phyloP scores from a whole-genome alignment of 2,797 vertebrate genomes.

The Alca torda region DNA sequence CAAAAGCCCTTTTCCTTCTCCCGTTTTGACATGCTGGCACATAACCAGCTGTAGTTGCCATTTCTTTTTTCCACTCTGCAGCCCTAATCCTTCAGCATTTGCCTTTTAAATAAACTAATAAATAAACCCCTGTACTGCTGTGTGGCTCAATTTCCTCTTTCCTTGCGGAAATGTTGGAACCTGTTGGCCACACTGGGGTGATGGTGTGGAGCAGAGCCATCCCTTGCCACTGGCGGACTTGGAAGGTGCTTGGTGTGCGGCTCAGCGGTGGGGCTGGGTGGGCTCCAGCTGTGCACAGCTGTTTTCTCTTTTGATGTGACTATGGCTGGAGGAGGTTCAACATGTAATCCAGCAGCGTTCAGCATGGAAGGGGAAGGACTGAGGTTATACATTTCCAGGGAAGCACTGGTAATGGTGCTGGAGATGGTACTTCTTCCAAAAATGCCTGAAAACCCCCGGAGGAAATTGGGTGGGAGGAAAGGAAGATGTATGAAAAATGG shows the following conservation, averaged over 20 bases:
- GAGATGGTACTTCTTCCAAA: neutral
- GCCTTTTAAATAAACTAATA: neutral
- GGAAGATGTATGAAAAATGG: neutral
- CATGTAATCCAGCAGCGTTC: neutral
- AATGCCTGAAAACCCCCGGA: neutral
- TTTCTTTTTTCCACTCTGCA: neutral
- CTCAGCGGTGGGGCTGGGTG: accelerated
- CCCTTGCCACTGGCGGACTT: neutral
- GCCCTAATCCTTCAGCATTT: neutral
- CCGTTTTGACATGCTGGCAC: neutral
- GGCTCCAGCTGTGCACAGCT: neutral
- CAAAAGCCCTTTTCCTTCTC: neutral
- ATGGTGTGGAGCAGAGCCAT: neutral
- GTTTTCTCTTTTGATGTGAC: neutral
- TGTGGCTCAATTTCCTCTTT: neutral
- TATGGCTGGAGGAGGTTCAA: neutral
- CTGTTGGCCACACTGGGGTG: accelerated
- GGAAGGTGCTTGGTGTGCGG: neutral
- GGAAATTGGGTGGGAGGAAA: neutral
- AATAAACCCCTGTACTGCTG: neutral
- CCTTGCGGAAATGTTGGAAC: neutral
- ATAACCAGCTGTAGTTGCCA: neutral
- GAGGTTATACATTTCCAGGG: neutral
- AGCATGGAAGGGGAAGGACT: neutral
- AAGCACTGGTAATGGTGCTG: neutral